These are phyloP conservation scores for Haliclystus octoradiatus DNA, from an alignment of 30 jellyfish, hydroid and myxozoan genomes.

Conservation along the genomic window DNA sequence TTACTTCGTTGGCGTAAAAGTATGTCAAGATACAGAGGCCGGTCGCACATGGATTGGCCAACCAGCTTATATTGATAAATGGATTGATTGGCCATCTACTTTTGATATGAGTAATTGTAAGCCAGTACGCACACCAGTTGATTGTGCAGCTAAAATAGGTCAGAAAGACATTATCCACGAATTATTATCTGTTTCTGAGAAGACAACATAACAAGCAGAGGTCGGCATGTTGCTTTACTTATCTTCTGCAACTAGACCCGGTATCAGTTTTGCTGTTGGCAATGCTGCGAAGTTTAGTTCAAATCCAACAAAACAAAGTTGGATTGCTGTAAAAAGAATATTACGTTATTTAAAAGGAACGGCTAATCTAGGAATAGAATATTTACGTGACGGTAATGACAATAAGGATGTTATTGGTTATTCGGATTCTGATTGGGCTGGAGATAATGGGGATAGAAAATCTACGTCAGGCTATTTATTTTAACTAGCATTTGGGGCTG, in stretches of 20 bases:
- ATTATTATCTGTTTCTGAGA: conserved; percentile 2
- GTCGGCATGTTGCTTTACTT: conserved; percentile 28
- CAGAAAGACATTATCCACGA: conserved; percentile 3
- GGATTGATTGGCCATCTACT: no score
- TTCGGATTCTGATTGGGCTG: conserved; percentile 70
- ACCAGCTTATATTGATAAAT: no score
- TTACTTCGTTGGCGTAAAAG: conserved; percentile 9
- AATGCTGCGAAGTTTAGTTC: conserved; percentile 13
- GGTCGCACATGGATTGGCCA: no score
- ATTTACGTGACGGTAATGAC: neutral
- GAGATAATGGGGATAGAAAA: conserved; percentile 23
- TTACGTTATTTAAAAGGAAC: conserved; percentile 46
- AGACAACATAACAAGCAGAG: conserved; percentile 38
- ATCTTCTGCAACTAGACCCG: conserved; percentile 35
- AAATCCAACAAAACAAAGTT: conserved; percentile 22
- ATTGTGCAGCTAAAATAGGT: neutral
- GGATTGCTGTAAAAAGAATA: no score
- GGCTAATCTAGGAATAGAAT: neutral
- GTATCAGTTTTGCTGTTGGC: conserved; percentile 35
- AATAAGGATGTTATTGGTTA: conserved; percentile 7
- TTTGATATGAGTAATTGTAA: conserved; percentile 16
- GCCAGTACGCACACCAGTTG: conserved; percentile 25
- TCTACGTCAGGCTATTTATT: conserved; percentile 36
- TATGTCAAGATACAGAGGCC: no score
- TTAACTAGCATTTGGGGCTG: conserved; percentile 12